Conservation (phyloP, 2,113 vertebrate genomes). For the Sterrhoptilus dennistouni region DNA sequence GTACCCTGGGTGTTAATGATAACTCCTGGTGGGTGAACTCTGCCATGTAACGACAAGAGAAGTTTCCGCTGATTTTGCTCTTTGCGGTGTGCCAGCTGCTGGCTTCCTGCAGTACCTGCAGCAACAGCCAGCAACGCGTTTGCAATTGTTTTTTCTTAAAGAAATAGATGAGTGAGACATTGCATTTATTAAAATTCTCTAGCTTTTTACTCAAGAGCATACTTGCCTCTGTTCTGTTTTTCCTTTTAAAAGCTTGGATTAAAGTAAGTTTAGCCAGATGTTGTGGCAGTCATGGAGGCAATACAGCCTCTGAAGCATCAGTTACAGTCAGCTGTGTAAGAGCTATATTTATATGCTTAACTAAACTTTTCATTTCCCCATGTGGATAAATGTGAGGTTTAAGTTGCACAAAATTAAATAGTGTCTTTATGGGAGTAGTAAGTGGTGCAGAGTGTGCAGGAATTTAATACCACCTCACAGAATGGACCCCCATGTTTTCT, state of each 20-base stretch:
- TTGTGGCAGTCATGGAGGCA: neutral
- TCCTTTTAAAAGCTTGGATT: neutral
- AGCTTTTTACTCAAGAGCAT: neutral
- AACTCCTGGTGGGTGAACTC: neutral
- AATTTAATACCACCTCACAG: constrained; percentile 9
- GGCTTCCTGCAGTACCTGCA: constrained; percentile 32
- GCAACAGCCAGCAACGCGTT: neutral
- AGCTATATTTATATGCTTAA: constrained; percentile 23
- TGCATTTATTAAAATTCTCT: neutral
- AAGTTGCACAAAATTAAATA: constrained; percentile 50
- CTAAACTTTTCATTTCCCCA: neutral
- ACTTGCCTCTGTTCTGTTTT: neutral
- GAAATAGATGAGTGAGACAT: neutral
- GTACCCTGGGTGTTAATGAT: neutral
- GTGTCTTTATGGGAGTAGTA: neutral
- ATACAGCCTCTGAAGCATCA: neutral
- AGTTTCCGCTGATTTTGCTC: constrained; percentile 28
- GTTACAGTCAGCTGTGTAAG: neutral
- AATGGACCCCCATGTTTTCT: neutral
- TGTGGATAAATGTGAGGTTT: constrained; percentile 8
- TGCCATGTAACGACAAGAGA: neutral
- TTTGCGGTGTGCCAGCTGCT: constrained; percentile 13
- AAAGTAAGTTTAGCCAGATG: neutral
- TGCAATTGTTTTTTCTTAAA: neutral
- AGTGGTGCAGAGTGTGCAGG: neutral